Base-by-base conservation (phyloP, 2,888 invertebrate genomes). In the Sericinus montela region DNA sequence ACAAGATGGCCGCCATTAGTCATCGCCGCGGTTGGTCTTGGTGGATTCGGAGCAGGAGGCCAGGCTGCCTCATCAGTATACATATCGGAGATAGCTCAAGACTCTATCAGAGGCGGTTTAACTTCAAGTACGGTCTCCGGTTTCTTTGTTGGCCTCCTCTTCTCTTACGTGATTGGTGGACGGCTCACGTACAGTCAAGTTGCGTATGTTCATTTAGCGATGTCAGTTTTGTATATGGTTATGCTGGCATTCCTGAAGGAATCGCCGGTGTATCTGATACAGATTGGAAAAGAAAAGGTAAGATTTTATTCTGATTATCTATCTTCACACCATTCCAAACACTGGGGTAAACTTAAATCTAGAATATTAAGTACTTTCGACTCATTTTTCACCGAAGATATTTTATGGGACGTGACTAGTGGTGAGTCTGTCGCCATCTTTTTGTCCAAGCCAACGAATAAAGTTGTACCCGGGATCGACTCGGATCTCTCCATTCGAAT, bases 1-100 rank as follows among this genome's bases (percentile, higher is more conserved):
- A 72, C 82, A 0, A 67, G 54, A 3, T 68, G 68, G 35, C 72
- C 78, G 3, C 61, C 65, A 0, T 29, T 82, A 8, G 67, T 86
- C 1, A 57, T 86, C 0, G 49, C 71, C 1, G 69, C 81, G 0
- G 55, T 78, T 8, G 61, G 68, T 0, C 28, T 86, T 0, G 71
- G 77, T 0, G 86, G 86, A 0, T 56, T 77, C 0, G 84, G 85
- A 1, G 72, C 81, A 0, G 84, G 78, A 0, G 86, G 86, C 0
- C 86, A 86, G 44, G 80, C 77, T 1, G 73, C 81, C 0, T 74
- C 83, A 0, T 63, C 79, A 1, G 76, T 87, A 5, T 87, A 70
- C 58, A 80, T 87, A 14, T 71, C 81, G 0, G 87, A 87, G 55
- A 78, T 87, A 41, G 59, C 72, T 1, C 78, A 86, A 39, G 82